Percentiles rank a stretch among this genome's conserved stretches.
phyloP scores from a whole-genome alignment of 2,888 invertebrate species.

The Caenorhabditis sp. region DNA sequence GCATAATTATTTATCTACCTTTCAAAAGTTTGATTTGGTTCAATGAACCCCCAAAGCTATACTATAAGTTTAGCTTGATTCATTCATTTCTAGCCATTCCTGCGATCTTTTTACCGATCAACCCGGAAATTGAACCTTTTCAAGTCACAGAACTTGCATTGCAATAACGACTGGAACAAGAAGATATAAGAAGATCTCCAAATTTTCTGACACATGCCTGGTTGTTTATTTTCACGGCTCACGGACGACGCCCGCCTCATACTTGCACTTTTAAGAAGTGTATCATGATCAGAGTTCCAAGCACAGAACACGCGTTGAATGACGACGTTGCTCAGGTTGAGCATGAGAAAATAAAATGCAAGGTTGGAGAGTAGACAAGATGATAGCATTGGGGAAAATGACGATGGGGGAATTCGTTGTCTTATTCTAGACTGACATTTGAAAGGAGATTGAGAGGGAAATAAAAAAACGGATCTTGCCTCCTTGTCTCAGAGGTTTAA shows the following conservation, averaged over 20 bases:
- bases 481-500: conserved; percentile 10
- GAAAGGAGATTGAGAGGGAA: not conserved
- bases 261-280: conserved; percentile 8
- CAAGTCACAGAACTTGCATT: not conserved
- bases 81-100: no score
- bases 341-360: not conserved
- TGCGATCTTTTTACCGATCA: not conserved
- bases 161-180: not conserved
- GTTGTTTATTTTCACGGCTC: not conserved
- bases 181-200: no score
- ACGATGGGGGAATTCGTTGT: not conserved
- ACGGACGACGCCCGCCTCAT: not conserved
- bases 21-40: no score
- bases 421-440: not conserved
- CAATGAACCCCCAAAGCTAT: no score
- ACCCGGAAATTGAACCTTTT: not conserved
- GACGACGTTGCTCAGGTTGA: not conserved
- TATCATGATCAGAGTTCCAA: conserved; percentile 3
- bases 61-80: no score
- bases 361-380: conserved; percentile 7
- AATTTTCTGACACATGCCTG: not conserved
- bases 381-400: not conserved
- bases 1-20: no score
- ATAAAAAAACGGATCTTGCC: conserved; percentile 9
- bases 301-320: not conserved